Evolutionary conservation across 2,113 vertebrate species (phyloP), one percentile per base, ranked within the genome.

Genomic region (Cyanistes caeruleus): DNA sequence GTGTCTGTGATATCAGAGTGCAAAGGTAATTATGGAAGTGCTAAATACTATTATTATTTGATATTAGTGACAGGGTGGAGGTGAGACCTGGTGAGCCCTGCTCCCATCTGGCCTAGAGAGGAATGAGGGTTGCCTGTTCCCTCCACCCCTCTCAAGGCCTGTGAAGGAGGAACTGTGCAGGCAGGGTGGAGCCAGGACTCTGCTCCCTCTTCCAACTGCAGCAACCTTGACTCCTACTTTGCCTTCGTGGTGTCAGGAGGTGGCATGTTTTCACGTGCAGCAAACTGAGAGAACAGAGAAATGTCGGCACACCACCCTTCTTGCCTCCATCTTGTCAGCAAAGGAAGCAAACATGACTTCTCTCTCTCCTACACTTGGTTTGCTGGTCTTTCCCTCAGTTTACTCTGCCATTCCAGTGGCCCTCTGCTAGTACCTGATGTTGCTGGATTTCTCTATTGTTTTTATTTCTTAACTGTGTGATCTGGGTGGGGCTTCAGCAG

Each of bases 21-120:
- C 94, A 91, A 82, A 89, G 86, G 60, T 79, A 93, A 97, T 97
- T 93, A 94, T 70, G 53, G 91, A 89, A 95, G 82, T 91, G 72
- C 83, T 94, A 95, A 97, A 94, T 89, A 95, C 95, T 97, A 49
- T 97, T 96, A 97, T 97, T 97, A 94, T 83, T 95, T 91, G 51
- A 92, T 95, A 95, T 95, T 97, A 95, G 73, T 77, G 89, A 53
- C 84, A 92, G 84, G 92, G 94, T 87, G 92, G 92, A 74, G 87
- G 55, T 91, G 65, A 95, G 86, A 72, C 69, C 74, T 93, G 81
- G 41, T 48, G 23, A 94, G 77, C 84, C 58, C 81, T 91, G 90
- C 84, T 69, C 35, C 56, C n/a, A 33, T 82, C 74, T 97, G 89
- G 58, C 70, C 65, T 78, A 56, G 87, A 87, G 87, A 96, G 67